Evolutionary conservation across 2,113 vertebrate genomes (phyloP), one percentile per base, ranked within the genome.

Genomic region (Istiophorus platypterus): DNA sequence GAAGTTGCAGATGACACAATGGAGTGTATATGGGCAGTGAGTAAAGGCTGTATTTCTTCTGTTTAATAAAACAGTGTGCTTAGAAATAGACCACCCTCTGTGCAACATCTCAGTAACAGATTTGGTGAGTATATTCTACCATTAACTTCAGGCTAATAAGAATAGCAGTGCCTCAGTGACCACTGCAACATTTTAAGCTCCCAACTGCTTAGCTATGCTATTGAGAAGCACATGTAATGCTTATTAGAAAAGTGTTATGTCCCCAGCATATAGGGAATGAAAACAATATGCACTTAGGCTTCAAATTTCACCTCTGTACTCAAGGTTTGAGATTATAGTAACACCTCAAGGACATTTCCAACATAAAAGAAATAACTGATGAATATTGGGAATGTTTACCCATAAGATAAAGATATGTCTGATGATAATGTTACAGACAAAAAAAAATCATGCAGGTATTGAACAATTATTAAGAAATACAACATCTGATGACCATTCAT

Each of bases 251-350:
- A 4, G 27, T 65, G 26, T 39, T 78, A 29, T 45, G 13, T 29
- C 62, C 45, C 51, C 45, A 42, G 8, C 8, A 42, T 41, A 20
- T 37, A 47, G 6, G 31, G 31, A 34, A 34, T 34, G 6, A 3
- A 6, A 34, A 34, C 3, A 34, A 34, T 34, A 34, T 34, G 31
- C 31, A 34, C 31, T 34, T 34, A 34, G 6, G 3, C 31, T 34
- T 34, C 27, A 58, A 9, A 59, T n/a, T 26, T 29, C 24, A 22
- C 58, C 27, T 73, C 22, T 70, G 5, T 51, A 27, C 41, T 78
- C 64, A 29, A n/a, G 26, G 7, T 58, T 42, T 76, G 24, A 27
- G 56, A 39, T 80, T 39, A 52, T 58, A 12, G 72, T 37, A 39
- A 39, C 9, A 9, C 9, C 34, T 37, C 15, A 56, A 64, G 39